phyloP scores from a whole-genome alignment of 2,797 vertebrate genomes.

The Linurgus olivaceus region DNA sequence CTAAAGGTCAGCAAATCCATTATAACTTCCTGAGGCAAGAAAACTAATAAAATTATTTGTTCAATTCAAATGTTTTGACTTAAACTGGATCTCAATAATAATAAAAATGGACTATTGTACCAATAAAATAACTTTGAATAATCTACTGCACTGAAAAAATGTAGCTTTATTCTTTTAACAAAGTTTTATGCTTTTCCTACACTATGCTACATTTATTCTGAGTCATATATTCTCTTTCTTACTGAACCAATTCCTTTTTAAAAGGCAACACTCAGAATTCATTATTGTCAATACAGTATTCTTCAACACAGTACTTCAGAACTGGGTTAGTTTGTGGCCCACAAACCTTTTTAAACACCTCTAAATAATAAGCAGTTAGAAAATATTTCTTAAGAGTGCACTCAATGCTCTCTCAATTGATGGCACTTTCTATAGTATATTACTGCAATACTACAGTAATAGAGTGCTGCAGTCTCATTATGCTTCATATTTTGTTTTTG shows the following conservation, averaged over 20 bases:
- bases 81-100: not conserved
- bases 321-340: not conserved
- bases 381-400: not conserved
- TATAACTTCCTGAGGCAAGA: not conserved
- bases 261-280: not conserved
- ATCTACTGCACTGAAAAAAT: not conserved
- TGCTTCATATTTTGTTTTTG: not conserved
- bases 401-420: not conserved
- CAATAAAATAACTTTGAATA: not conserved
- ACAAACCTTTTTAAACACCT: not conserved
- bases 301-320: not conserved
- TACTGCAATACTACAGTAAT: not conserved
- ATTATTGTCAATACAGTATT: not conserved
- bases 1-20: conserved; percentile 7
- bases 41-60: not conserved
- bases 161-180: not conserved
- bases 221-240: not conserved
- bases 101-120: not conserved
- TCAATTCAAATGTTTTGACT: not conserved
- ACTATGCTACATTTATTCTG: not conserved
- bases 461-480: not conserved
- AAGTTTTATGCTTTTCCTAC: not conserved
- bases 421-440: not conserved
- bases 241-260: not conserved
- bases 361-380: not conserved